Conservation (phyloP, 1,140 invertebrate genomes). For the Magallana ariakensis region DNA sequence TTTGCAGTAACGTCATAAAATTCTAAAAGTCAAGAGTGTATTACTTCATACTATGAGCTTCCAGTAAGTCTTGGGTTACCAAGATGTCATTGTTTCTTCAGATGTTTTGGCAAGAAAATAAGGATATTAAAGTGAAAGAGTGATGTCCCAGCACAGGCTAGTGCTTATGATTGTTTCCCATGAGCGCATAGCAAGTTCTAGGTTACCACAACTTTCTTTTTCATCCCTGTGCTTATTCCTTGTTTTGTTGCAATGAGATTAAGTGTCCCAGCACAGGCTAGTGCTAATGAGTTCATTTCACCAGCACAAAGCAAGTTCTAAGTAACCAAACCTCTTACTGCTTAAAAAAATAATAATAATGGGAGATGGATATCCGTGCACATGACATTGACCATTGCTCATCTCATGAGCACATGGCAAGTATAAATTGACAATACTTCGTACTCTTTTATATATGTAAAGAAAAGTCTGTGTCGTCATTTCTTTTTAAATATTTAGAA, state of each 20-base stretch:
- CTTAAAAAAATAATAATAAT: too few relatives aligned
- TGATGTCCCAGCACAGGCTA: not conserved
- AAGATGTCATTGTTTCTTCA: too few relatives aligned
- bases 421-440: not conserved
- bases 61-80: not conserved
- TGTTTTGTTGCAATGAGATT: too few relatives aligned
- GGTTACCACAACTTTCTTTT: not conserved
- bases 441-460: too few relatives aligned
- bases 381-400: not conserved
- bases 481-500: too few relatives aligned
- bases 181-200: not conserved
- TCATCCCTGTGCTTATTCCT: too few relatives aligned
- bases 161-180: not conserved
- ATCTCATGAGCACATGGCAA: too few relatives aligned
- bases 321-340: not conserved
- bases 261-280: not conserved
- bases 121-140: not conserved
- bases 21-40: not conserved
- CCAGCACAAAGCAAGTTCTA: too few relatives aligned
- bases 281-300: not conserved
- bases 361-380: too few relatives aligned
- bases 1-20: not conserved
- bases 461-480: too few relatives aligned
- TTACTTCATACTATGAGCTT: not conserved
- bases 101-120: too few relatives aligned